Evolutionary conservation across 2,113 vertebrate species (phyloP), one percentile per base, ranked within the genome.

Genomic region (Oryzias melastigma): DNA sequence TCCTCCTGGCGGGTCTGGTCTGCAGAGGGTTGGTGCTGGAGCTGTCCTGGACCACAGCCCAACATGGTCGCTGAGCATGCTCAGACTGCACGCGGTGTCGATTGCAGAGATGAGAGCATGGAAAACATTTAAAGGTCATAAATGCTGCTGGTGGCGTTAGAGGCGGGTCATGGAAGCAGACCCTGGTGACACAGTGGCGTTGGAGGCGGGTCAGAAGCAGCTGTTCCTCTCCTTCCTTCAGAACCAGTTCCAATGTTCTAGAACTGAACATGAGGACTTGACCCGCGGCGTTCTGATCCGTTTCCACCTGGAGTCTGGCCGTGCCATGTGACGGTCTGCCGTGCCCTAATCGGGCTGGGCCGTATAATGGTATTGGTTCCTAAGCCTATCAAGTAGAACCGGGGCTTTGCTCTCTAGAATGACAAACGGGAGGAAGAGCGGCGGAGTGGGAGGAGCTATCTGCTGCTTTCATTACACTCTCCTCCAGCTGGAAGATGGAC

Each of bases 371-470:
- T 75, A 48, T 87, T 81, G 71, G 59, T 41, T 44, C 62, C 15
- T 86, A 86, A 87, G 81, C 84, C 75, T 70, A 70, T 88, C 80
- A 85, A 73, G 62, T 75, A 56, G 73, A 86, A 65, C 83, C 58
- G 46, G 41, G 70, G 80, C 73, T 82, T 81, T 77, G 62, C 74
- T 52, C 25, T 57, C 1, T 8, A 58, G 72, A 62, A 76, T 67
- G 51, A 70, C 66, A 64, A 75, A 71, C 18, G 53, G 58, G 55
- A 65, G 58, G 68, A 66, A 59, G 73, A 18, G 58, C 27, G 18
- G 22, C 54, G 60, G 53, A 72, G 49, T 53, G 15, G 25, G 50
- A 58, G 35, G 75, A 73, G 71, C 58, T 41, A 41, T 71, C 76
- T 72, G 57, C 29, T 35, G 29, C 35, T 35, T 12, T 35, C 35